These are phyloP conservation scores for Lobophora halterata DNA, from an alignment of 2,888 invertebrate genomes.

Conservation along the genomic window DNA sequence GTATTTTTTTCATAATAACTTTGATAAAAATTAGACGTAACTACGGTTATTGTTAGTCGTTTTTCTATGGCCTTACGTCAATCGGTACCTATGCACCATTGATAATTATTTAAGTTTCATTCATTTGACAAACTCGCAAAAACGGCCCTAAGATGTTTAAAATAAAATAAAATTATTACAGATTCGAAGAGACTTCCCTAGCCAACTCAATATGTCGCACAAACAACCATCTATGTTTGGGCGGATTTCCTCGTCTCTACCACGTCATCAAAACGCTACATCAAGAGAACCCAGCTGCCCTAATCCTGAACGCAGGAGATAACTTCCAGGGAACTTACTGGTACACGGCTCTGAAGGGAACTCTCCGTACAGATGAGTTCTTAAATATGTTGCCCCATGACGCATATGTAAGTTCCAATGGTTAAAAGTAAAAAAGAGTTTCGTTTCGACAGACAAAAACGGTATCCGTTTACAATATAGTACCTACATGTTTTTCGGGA, in stretches of 20 bases:
- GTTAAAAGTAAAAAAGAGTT: neutral
- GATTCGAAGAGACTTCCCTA: conserved; percentile 82
- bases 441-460: neutral
- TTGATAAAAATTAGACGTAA: too few species aligned
- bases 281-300: conserved; percentile 75
- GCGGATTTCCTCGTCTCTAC: conserved; percentile 85
- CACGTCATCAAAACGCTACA: conserved; percentile 74
- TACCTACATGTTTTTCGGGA: too few species aligned
- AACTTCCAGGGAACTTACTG: conserved; percentile 93
- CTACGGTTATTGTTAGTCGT: too few species aligned
- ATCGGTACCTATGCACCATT: too few species aligned
- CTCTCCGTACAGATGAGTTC: conserved; percentile 86
- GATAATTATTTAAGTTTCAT: too few species aligned
- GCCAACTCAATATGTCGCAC: conserved; percentile 77
- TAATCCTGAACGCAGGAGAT: conserved; percentile 91
- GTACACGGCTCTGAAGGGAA: conserved; percentile 88
- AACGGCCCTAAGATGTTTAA: too few species aligned
- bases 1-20: too few species aligned
- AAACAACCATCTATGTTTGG: conserved; percentile 80
- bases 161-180: conserved; percentile 38
- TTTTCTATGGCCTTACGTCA: too few species aligned
- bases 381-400: conserved; percentile 88
- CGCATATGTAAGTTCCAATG: conserved; percentile 86
- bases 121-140: neutral
- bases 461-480: too few species aligned